Evolutionary conservation across 2,888 invertebrate genomes (phyloP), one percentile per base, ranked within the genome.

Genomic region (Standfussiana lucernea): DNA sequence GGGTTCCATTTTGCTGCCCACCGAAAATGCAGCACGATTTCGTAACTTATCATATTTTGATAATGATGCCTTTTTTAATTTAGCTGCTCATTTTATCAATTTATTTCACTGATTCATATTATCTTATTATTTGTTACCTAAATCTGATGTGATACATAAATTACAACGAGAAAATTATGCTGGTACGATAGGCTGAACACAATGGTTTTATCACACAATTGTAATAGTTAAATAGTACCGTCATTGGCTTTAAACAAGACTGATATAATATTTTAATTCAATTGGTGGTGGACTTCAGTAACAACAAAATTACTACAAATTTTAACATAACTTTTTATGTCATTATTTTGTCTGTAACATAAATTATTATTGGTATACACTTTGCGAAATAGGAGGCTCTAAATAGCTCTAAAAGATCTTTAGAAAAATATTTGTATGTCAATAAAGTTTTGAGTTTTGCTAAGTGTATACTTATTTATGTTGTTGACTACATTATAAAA

Each of bases 211-310:
- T 69, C 61, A 40, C 65, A n/a, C 37, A 82, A 61, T 47, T 40
- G 15, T 73, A 75, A 65, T n/a, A 47, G 32, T n/a, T 28, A 72
- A n/a, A 56, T 64, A 76, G 71, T 61, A 77, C 77, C 47, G 37
- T 80, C 28, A 62, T 85, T 84, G 79, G 82, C 77, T 77, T 77
- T 77, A 84, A 77, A 77, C 53, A 85, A 85, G 85, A 85, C 85
- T 85, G 85, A 85, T 81, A 67, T 85, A 85, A 75, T 83, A 79
- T 76, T 77, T 76, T 68, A 66, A 77, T 75, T 50, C 74, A 74
- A 69, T 75, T 37, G 70, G 67, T 84, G 76, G 76, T 64, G 76
- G 76, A 70, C 67, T 72, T 76, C 13, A 28, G 70, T 77, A 72
- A 68, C 21, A 70, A 74, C 15, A n/a, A 83, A 79, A 79, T 74